phyloP scores from a whole-genome alignment of 1,140 invertebrate genomes.

The Venturia canescens region DNA sequence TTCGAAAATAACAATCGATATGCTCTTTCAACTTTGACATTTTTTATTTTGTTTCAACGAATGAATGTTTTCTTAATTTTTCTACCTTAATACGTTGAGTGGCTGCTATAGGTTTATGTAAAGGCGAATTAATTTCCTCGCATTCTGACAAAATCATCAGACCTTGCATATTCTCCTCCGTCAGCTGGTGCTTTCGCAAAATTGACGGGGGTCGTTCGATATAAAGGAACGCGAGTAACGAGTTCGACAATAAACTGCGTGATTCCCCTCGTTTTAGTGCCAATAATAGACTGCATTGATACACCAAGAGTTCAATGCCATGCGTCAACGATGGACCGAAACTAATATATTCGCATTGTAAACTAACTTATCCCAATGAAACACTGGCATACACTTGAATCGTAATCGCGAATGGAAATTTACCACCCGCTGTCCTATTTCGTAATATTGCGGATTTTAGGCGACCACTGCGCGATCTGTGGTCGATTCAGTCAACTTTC shows the following conservation, averaged over 20 bases:
- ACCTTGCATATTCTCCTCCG: slow-evolving; percentile 61
- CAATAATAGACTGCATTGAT: slow-evolving; percentile 8
- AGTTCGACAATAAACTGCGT: not conserved
- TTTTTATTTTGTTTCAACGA: slow-evolving; percentile 11
- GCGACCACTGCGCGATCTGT: too few relatives aligned
- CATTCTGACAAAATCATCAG: slow-evolving; percentile 69
- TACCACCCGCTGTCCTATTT: too few relatives aligned
- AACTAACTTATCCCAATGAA: not conserved
- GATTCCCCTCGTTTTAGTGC: not conserved
- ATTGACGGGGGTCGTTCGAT: not conserved
- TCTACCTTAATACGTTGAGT: slow-evolving; percentile 73
- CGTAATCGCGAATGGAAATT: too few relatives aligned
- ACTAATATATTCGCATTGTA: too few relatives aligned
- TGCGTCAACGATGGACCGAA: not conserved
- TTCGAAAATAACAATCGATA: not conserved
- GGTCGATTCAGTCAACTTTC: too few relatives aligned
- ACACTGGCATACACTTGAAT: too few relatives aligned
- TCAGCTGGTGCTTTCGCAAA: not conserved
- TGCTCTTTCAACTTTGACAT: slow-evolving; percentile 20
- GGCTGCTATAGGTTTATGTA: slow-evolving; percentile 69
- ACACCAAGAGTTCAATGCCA: not conserved
- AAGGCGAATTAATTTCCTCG: slow-evolving; percentile 69
- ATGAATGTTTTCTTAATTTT: not conserved
- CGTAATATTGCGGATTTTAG: too few relatives aligned
- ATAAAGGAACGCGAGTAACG: not conserved